Evolutionary conservation across 2,888 invertebrate species (phyloP), one percentile per base, ranked within the genome.

Genomic region (Amphipyra tragopoginis): DNA sequence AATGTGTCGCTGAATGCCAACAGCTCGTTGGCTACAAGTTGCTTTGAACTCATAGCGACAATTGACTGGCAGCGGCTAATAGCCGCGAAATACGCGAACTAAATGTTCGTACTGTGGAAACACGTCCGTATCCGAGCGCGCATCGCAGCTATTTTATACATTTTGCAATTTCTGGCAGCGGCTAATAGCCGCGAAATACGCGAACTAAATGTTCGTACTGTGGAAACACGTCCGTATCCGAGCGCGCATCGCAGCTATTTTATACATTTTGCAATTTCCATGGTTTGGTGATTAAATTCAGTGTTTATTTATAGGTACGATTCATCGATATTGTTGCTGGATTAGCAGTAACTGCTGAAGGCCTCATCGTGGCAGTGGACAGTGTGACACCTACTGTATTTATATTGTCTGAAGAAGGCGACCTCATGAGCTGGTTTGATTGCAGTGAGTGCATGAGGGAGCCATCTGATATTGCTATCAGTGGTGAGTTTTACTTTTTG

Each of bases 401-500:
- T 93, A 97, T 98, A 70, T 97, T 99, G 80, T 97, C 97, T 54
- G 99, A 99, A 90, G 97, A 97, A 79, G 99, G 99, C 21, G 98
- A 98, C 84, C 96, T 99, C 81, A 95, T 98, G 82, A 97, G 97
- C 87, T 99, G 99, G 99, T 99, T 99, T 89, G 99, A 99, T 92
- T 99, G 99, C 95, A 98, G 98, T 89, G 98, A 98, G 91, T 98
- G 98, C 90, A 99, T 99, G 99, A 96, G 98, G 79, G 99, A 99
- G 90, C 99, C 99, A 14, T 99, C 99, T 52, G 99, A 99, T 91
- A 98, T 99, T 86, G 99, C 99, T 72, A 98, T 99, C 85, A 97
- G 97, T 93, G 98, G 98, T 97, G 93, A 95, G 92, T 62, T 14
- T 45, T 47, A 36, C 10, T 9, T 10, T 36, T 36, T 36, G 29